These are phyloP conservation scores for Tenebrosternarchus preto DNA, from an alignment of 2,113 vertebrate genomes.

Conservation along the genomic window DNA sequence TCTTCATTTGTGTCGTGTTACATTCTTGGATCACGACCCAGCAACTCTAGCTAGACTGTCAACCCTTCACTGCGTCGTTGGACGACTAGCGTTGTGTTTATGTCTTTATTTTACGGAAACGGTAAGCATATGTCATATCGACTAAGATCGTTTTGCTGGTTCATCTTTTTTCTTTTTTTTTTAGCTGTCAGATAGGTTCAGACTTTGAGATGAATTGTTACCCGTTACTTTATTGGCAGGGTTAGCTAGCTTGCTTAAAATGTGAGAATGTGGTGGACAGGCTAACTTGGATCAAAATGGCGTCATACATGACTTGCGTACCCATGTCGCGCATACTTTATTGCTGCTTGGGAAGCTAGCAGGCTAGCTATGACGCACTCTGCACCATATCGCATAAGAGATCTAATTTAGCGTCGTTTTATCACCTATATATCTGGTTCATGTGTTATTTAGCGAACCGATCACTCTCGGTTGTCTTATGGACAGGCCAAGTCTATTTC, in stretches of 20 bases:
- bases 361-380: slow-evolving; percentile 76
- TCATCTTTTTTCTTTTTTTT: not conserved
- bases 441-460: not conserved
- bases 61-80: slow-evolving; percentile 88
- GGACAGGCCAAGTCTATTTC: not conserved
- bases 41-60: slow-evolving; percentile 64
- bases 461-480: not conserved
- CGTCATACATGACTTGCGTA: slow-evolving; percentile 71
- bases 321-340: slow-evolving; percentile 7
- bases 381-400: slow-evolving; percentile 65
- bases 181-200: not conserved
- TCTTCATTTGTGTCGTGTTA: slow-evolving; percentile 37
- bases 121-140: slow-evolving; percentile 70
- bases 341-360: not conserved
- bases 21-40: slow-evolving; percentile 47
- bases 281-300: slow-evolving; percentile 74
- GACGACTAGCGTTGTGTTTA: slow-evolving; percentile 99
- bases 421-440: not conserved
- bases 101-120: slow-evolving; percentile 99
- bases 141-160: not conserved
- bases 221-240: not conserved
- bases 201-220: rapidly evolving
- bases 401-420: not conserved
- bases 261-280: not conserved
- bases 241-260: not conserved